Base-by-base conservation (phyloP, 2,797 vertebrate genomes). In the Microtus obscurus region DNA sequence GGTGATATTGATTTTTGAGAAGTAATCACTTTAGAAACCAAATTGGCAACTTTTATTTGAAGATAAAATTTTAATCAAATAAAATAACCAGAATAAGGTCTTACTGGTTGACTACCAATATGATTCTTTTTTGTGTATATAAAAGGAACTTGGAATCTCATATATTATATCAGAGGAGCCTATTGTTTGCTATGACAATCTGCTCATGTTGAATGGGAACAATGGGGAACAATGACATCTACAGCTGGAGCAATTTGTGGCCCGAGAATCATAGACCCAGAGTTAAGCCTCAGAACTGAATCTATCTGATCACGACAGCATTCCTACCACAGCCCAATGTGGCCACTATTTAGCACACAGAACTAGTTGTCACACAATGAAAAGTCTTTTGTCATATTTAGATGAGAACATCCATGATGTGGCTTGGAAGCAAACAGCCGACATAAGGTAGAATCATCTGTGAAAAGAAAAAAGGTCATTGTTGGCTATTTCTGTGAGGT, bases 371-470 rank as follows among this genome's bases (percentile, higher is more conserved):
- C 98, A 98, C 97, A 97, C 31, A 96, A 53, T 9, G 4, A 95
- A 96, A 97, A 96, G 69, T 85, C 95, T 88, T 98, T 98, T 97
- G 97, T 97, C 51, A 17, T 67, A 53, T 90, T 97, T 97, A 96
- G 51, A 97, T 95, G 89, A 95, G 40, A 97, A 96, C 11, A 40
- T 88, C 59, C 4, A 17, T 0, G 0, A 97, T 94, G 94, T 96
- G 96, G 96, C 96, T 98, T 98, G 98, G 98, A 98, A 98, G 88
- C 96, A 97, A 98, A 97, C 97, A 97, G 95, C 91, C 95, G 79
- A 98, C 98, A 98, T 98, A 98, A 98, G 98, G 98, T 93, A 43
- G 96, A 98, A 97, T 98, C 93, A 93, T 98, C 96, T 98, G 97
- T 98, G 97, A 88, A 98, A 97, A 93, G 86, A 85, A 96, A 81